Evolutionary conservation across 2,797 vertebrate species (phyloP).

Genomic region (Megalops cyprinoides): DNA sequence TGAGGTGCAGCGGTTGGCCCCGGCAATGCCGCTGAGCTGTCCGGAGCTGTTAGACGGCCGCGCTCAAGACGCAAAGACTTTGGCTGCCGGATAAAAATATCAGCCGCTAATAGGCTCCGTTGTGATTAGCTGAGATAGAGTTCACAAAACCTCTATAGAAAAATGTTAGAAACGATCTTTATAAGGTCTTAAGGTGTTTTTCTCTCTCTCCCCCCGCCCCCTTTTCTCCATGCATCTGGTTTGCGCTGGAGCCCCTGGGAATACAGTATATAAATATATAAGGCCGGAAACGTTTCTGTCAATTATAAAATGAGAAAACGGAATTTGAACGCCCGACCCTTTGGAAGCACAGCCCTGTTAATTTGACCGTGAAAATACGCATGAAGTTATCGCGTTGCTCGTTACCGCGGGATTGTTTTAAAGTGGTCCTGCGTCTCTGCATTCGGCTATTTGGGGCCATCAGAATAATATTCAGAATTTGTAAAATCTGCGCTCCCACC

Average conservation of each 20-base stretch:
- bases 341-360: slow-evolving; percentile 8
- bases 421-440: slow-evolving; percentile 41
- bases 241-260: slow-evolving; percentile 47
- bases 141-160: slow-evolving; percentile 72
- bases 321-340: slow-evolving; percentile 44
- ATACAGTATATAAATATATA: slow-evolving; percentile 71
- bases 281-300: slow-evolving; percentile 66
- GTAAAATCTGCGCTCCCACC: too few species aligned
- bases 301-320: slow-evolving; percentile 67
- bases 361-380: slow-evolving; percentile 60
- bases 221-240: slow-evolving; percentile 30
- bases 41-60: slow-evolving; percentile 61
- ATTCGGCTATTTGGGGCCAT: neutral
- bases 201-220: slow-evolving; percentile 38
- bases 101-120: slow-evolving; percentile 80
- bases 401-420: slow-evolving; percentile 56
- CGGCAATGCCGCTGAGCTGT: slow-evolving; percentile 52
- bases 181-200: slow-evolving; percentile 71
- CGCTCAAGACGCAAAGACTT: slow-evolving; percentile 63
- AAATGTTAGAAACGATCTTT: slow-evolving; percentile 74
- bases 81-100: slow-evolving; percentile 77
- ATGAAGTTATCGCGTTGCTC: slow-evolving; percentile 54
- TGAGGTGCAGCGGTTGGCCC: slow-evolving; percentile 52
- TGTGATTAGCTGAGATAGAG: slow-evolving; percentile 76
- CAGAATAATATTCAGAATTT: neutral